Base-by-base conservation (phyloP, 1,140 invertebrate species). In the Hyphantria cunea region DNA sequence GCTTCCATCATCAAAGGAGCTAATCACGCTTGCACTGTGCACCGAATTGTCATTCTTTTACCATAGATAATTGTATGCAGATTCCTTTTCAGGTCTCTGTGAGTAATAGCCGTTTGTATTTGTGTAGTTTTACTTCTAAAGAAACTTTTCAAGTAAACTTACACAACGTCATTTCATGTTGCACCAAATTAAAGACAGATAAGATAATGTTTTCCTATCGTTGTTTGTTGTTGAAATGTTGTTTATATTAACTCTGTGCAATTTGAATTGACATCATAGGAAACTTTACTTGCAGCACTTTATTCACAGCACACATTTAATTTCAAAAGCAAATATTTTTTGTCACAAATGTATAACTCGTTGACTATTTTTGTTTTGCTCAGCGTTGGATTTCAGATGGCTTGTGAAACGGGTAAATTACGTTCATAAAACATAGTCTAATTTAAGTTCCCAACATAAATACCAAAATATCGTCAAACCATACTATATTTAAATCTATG, bases 351-450 rank as follows among this genome's bases (percentile, higher is more conserved):
- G 54, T 58, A 58, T 58, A 58, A 58, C 47, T 48, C 17, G 10
- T 59, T 56, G 39, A 60, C 64, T 14, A 63, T 82, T 85, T 85
- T 84, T 84, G 74, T 86, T 86, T 79, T 78, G 84, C 84, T 62
- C 77, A 75, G 74, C 85, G 60, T 80, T 81, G 86, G 86, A 89
- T 84, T 84, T 80, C 81, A 89, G 86, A 82, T 84, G 70, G 83
- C 85, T 83, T 66, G 50, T 55, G 77, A 79, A 78, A 77, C 66
- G 56, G 86, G 86, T 89, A 89, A 89, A 66, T 51, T 52, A 61
- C 55, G 39, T 59, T 76, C 75, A 42, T 74, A 48, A 58, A 15
- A 45, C 17, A 32, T 33, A 5, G 13, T 37, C 12, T 54, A 13
- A n/a, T n/a, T n/a, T n/a, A n/a, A n/a, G n/a, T n/a, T n/a, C n/a